Evolutionary conservation across 1,140 invertebrate genomes (phyloP), one percentile per base, ranked within the genome.

Genomic region (Onthophagus taurus): DNA sequence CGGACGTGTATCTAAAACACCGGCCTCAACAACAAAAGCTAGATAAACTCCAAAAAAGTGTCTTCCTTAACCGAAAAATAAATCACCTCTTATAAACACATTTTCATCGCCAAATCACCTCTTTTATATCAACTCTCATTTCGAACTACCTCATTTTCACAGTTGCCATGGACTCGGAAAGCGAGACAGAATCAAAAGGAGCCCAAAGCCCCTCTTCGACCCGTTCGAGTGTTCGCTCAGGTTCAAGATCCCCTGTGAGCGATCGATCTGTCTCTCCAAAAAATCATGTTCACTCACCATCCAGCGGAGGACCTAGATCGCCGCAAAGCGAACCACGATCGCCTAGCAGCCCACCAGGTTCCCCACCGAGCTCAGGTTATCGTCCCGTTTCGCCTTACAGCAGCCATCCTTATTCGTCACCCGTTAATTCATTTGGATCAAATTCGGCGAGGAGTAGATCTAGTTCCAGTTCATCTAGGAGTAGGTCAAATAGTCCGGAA

Each of bases 181-280:
- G n/a, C n/a, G n/a, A n/a, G n/a, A n/a, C n/a, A n/a, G n/a, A n/a
- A n/a, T n/a, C n/a, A n/a, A n/a, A n/a, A n/a, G n/a, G n/a, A n/a
- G n/a, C n/a, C n/a, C n/a, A n/a, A n/a, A n/a, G n/a, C n/a, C n/a
- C n/a, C n/a, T n/a, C n/a, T n/a, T n/a, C n/a, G n/a, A n/a, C 54
- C n/a, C 50, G 47, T n/a, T 56, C 55, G 4, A 52, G 48, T 41
- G 50, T 41, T 23, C 51, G 33, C 44, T 21, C 7, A 29, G 29
- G 30, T 12, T 31, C 9, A 12, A 23, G 7, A n/a, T 43, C 29
- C 2, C 17, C 41, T 4, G 23, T 26, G 16, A 36, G 34, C 34
- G n/a, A n/a, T n/a, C 17, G 34, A 6, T 39, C 37, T 6, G 16
- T 17, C 12, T 46, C 45, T 13, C 37, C 45, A 11, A 48, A 44